Evolutionary conservation across 1,140 invertebrate species (phyloP).

Genomic region (Cydia fagiglandana): DNA sequence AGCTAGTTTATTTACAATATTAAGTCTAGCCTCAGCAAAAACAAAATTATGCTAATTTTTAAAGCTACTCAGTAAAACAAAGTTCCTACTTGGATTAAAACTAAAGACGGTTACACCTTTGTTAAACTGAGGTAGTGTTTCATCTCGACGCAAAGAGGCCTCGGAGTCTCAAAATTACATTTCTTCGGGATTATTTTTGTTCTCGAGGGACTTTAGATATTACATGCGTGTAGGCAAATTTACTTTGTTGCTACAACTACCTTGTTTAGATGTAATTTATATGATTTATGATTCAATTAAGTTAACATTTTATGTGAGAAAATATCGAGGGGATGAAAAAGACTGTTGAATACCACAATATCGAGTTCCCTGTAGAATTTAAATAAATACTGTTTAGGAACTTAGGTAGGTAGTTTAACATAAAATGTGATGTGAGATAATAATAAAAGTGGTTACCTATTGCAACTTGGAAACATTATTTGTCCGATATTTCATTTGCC

Average conservation of each 20-base stretch:
- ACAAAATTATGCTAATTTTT: constrained; percentile 27
- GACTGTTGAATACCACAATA: background rate
- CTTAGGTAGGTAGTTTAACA: no score
- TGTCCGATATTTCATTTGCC: no score
- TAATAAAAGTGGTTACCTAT: no score
- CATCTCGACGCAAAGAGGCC: background rate
- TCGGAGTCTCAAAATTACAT: background rate
- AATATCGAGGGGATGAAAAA: background rate
- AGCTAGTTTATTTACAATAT: constrained; percentile 8
- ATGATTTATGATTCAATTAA: no score
- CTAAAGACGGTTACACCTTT: background rate
- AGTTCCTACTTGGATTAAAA: background rate
- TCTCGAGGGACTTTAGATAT: constrained; percentile 2
- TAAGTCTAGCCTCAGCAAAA: constrained; percentile 15
- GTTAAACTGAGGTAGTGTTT: background rate
- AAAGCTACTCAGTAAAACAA: background rate
- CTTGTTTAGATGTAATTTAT: background rate
- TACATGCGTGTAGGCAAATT: background rate
- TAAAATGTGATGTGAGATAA: no score
- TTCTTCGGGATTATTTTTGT: constrained; percentile 5
- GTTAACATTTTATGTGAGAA: no score
- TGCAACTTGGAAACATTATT: no score
- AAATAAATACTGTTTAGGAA: background rate
- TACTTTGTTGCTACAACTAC: background rate
- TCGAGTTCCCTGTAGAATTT: background rate